These are phyloP conservation scores for Acleris literana DNA, from an alignment of 2,888 invertebrate species.

Conservation along the genomic window DNA sequence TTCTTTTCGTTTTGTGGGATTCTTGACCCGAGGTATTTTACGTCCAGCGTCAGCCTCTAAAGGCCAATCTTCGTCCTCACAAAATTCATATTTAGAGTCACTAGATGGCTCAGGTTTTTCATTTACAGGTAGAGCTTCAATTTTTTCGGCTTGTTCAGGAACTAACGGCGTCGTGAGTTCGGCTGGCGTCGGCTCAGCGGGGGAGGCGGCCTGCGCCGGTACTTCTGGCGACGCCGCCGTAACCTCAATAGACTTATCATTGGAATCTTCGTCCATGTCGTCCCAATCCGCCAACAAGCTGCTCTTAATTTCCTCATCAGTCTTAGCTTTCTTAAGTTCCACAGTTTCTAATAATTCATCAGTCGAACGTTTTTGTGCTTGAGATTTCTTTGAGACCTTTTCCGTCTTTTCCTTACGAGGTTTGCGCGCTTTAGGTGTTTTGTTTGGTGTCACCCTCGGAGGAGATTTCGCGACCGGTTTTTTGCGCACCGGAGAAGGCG, in stretches of 20 bases:
- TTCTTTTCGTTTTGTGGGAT: constrained; percentile 68
- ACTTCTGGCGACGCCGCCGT: constrained; percentile 65
- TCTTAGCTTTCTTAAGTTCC: constrained; percentile 79
- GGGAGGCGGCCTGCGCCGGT: constrained; percentile 57
- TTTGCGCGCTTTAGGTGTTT: constrained; percentile 61
- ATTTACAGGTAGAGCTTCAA: constrained; percentile 47
- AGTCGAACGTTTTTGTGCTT: constrained; percentile 69
- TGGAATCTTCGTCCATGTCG: constrained; percentile 81
- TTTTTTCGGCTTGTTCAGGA: constrained; percentile 51
- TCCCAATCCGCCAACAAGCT: constrained; percentile 91
- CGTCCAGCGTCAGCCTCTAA: constrained; percentile 81
- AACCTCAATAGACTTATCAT: constrained; percentile 62
- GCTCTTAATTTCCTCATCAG: constrained; percentile 86
- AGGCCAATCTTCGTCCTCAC: constrained; percentile 87
- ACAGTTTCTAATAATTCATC: constrained; percentile 55
- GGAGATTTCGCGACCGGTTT: constrained; percentile 52
- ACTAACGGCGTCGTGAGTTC: constrained; percentile 60
- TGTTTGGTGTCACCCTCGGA: constrained; percentile 56
- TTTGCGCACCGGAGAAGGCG: constrained; percentile 71
- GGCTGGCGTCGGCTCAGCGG: constrained; percentile 68
- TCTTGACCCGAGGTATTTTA: constrained; percentile 86
- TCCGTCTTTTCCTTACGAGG: constrained; percentile 48
- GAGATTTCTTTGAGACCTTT: constrained; percentile 63
- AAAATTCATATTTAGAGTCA: constrained; percentile 91
- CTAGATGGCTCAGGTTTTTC: constrained; percentile 76